These are phyloP conservation scores for Drosophila formosana DNA, from an alignment of 2,888 invertebrate genomes.

Conservation along the genomic window DNA sequence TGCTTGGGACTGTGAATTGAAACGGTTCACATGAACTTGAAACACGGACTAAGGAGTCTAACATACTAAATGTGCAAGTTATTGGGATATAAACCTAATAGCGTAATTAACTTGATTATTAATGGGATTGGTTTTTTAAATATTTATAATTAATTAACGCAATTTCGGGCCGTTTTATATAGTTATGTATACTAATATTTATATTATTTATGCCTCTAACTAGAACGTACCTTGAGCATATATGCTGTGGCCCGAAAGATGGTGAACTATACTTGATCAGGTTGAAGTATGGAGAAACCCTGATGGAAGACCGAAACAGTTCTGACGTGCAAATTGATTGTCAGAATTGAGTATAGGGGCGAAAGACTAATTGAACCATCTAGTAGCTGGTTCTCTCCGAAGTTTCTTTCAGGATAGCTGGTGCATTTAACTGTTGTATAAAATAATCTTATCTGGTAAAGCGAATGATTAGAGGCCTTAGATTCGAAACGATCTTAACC, in stretches of 20 bases:
- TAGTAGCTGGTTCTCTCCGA: constrained; percentile 92
- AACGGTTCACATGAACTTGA: constrained; percentile 85
- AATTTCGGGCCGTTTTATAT: constrained; percentile 73
- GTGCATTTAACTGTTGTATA: constrained; percentile 83
- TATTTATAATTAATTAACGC: constrained; percentile 52
- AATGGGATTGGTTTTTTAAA: constrained; percentile 49
- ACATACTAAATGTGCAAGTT: constrained; percentile 90
- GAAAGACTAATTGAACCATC: constrained; percentile 90
- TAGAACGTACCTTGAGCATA: constrained; percentile 70
- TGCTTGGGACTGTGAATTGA: constrained; percentile 83
- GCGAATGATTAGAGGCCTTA: constrained; percentile 90
- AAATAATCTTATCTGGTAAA: constrained; percentile 89
- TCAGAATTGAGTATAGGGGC: constrained; percentile 91
- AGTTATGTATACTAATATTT: constrained; percentile 61
- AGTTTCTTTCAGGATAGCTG: constrained; percentile 92
- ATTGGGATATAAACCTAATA: constrained; percentile 88
- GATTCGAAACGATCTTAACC: constrained; percentile 89
- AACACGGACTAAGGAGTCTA: constrained; percentile 92
- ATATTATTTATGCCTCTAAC: constrained; percentile 63
- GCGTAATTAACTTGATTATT: constrained; percentile 87
- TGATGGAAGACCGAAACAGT: constrained; percentile 89
- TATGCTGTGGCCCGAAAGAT: constrained; percentile 81
- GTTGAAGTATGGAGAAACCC: constrained; percentile 70
- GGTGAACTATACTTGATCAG: constrained; percentile 46
- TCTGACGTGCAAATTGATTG: constrained; percentile 93